Base-by-base conservation (phyloP, 2,888 invertebrate species). In the Dysmachus trigonus region DNA sequence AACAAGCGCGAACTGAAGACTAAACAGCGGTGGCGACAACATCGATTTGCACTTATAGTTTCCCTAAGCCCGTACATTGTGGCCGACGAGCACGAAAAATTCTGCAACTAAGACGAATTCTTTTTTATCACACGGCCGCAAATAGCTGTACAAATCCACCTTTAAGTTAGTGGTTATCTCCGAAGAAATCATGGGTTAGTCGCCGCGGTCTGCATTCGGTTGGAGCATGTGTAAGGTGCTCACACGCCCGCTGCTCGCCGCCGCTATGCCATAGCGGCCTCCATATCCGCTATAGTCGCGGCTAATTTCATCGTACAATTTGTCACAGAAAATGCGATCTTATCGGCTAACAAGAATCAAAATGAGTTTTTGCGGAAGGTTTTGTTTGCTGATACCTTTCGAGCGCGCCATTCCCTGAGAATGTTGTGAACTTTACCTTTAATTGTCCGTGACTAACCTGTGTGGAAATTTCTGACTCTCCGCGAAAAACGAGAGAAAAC, bases 301-400 rank as follows among this genome's bases (percentile, higher is more conserved):
- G 35, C 73, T 35, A 73, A 73, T 73, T 73, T 73, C 73, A 73
- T 73, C 73, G 35, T 73, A 35, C 73, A 73, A 73, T 73, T 73
- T 73, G 73, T 73, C 73, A 73, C 73, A 73, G 73, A 73, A 35
- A 73, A 73, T 73, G n/a, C 35, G 73, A 33, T 73, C n/a, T 33
- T 73, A 73, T 73, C 73, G 73, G 33, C 73, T 35, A 73, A 73
- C 73, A 73, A 35, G 73, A 73, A 73, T 73, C 73, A 62, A 62
- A 62, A 22, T 22, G 62, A 62, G 62, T 62, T 62, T 62, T 27
- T 33, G 33, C n/a, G 73, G 73, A 73, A 73, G 35, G 73, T 73
- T 73, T 62, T 73, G 35, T 18, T 73, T 73, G 35, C 15, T 73
- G 31, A 73, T 62, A 62, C 18, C 27, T 62, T 73, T 73, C 73